Base-by-base conservation (phyloP, 1,140 invertebrate species). In the Metaphire vulgaris region DNA sequence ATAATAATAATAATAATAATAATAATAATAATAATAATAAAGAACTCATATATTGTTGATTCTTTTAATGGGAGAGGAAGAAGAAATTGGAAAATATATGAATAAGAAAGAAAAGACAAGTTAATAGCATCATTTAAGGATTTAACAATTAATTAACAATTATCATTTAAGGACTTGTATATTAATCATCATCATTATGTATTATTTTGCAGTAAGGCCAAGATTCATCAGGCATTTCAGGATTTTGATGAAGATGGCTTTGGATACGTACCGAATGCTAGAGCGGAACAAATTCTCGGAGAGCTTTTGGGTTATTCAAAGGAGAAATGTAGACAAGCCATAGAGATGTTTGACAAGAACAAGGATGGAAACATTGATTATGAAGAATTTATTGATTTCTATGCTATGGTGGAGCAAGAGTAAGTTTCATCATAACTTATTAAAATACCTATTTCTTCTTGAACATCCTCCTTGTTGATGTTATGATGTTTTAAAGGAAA, bases 301-400 rank as follows among this genome's bases (percentile, higher is more conserved):
- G 33, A 33, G 16, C n/a, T 30, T 2, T 31, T 72, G 15, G 70
- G 70, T 1, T 72, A 30, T 32, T 72, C 70, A 6, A 16, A 31
- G 70, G 70, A 28, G 26, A 72, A 72, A 72, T 2, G 26, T 26
- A 2, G 26, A 12, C 6, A 34, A 28, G 33, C 70, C 30, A 31
- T 72, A 30, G 26, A 72, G 26, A 21, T 32, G 29, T 72, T 30
- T 31, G 70, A 72, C 70, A 12, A 31, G 26, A 34, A 72, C 32
- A 72, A 72, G 33, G 70, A 72, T 26, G 70, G 70, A 72, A 72
- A 72, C n/a, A 72, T 72, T 34, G 70, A 72, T 32, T 72, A 72
- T 72, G 70, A 72, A 34, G 70, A 72, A 72, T 72, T 72, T 26
- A 21, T 34, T 32, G 70, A 72, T 26, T 72, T 72, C 70, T 72